Base-by-base conservation (phyloP, 1,140 invertebrate genomes). In the Zaprionus gabonicus region DNA sequence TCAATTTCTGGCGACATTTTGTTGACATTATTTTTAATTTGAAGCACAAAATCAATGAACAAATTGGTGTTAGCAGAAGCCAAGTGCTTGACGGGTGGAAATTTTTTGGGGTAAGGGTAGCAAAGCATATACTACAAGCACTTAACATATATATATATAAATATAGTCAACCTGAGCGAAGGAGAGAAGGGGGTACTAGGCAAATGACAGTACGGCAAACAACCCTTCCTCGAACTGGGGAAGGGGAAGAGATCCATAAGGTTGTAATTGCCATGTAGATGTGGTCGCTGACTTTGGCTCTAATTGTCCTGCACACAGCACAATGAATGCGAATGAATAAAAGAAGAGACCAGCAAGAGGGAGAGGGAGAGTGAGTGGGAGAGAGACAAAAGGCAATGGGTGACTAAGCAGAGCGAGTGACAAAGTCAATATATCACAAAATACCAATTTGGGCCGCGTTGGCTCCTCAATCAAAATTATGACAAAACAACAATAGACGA, bases 31-130 rank as follows among this genome's bases (percentile, higher is more conserved):
- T 90, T 90, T 91, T 85, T 91, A 90, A 91, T 90, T 82, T 91
- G 82, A 78, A 78, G 74, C 80, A 27, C 63, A 81, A 88, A 81
- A 90, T 82, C 81, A 88, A 88, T 88, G 85, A 84, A 81, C 81
- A 88, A 88, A 88, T 88, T 88, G 84, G 84, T 88, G 84, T 88
- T 88, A 84, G 84, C 84, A 88, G 85, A 84, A 88, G 84, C 78
- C 84, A 88, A 88, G 84, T 88, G 84, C 81, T 84, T 81, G 41
- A 46, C 4, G 23, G 28, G 31, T n/a, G 12, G 15, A 27, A 25
- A 56, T 3, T 27, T 27, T 13, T 27, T 20, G 25, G 53, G 71
- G 38, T 68, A 75, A 64, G 44, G n/a, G 25, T 53, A 62, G n/a
- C 41, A 46, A 17, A 20, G 41, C 2, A 46, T 41, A 17, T 17